These are phyloP conservation scores for Peromyscus melanophrys DNA, from an alignment of 2,797 vertebrate species.

Conservation along the genomic window DNA sequence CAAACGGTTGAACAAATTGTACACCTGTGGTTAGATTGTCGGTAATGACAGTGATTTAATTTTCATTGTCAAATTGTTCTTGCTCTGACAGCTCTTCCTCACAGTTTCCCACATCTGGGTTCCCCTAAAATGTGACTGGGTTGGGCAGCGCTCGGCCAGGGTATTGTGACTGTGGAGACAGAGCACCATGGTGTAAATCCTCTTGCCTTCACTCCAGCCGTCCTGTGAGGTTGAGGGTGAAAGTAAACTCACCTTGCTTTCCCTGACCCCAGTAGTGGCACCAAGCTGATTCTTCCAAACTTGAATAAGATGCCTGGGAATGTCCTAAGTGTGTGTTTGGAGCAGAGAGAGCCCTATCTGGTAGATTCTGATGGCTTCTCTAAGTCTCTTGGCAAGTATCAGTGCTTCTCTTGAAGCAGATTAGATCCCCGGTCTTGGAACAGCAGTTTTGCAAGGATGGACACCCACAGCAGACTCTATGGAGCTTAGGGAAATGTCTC, in stretches of 20 bases:
- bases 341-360: neutral
- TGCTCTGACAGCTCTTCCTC: conserved; percentile 32
- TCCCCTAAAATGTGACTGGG: conserved; percentile 65
- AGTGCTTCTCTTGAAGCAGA: conserved; percentile 20
- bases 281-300: conserved; percentile 36
- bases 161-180: neutral
- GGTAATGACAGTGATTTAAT: conserved; percentile 69
- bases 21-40: conserved; percentile 64
- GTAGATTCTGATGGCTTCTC: neutral
- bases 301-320: conserved; percentile 4
- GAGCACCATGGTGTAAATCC: neutral
- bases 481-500: neutral
- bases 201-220: neutral
- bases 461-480: neutral
- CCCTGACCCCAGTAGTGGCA: conserved; percentile 16
- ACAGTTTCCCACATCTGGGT: neutral
- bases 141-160: conserved; percentile 20
- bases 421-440: neutral
- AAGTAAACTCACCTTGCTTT: conserved; percentile 17
- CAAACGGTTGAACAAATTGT: conserved; percentile 72
- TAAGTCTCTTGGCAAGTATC: neutral
- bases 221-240: neutral
- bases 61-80: conserved; percentile 60
- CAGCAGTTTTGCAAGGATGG: conserved; percentile 12
- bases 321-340: conserved; percentile 38